Conservation (phyloP, 2,113 vertebrate species). For the Aythya baeri region DNA sequence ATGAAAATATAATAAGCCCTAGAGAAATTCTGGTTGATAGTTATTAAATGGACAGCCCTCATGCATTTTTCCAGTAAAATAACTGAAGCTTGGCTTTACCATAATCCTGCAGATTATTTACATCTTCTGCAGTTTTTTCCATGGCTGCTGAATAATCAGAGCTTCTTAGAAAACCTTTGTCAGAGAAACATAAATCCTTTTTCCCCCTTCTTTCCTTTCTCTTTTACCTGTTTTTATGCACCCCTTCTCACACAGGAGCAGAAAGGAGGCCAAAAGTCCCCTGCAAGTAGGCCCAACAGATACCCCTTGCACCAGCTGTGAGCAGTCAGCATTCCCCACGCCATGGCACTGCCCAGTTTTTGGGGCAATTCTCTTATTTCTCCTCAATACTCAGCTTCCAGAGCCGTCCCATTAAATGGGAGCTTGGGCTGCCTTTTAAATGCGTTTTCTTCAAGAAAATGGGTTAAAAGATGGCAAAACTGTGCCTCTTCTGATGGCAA, state of each 20-base stretch:
- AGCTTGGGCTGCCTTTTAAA: background rate
- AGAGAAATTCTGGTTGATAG: conserved; percentile 40
- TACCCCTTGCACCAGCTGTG: background rate
- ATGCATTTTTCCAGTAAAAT: background rate
- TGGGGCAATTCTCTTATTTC: background rate
- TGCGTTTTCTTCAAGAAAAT: background rate
- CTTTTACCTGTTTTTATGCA: background rate
- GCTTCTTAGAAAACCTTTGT: conserved; percentile 4
- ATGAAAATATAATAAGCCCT: conserved; percentile 45
- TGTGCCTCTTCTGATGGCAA: background rate
- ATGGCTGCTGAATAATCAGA: conserved; percentile 33
- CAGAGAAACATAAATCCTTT: background rate
- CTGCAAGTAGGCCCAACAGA: background rate
- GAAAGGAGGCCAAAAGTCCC: background rate
- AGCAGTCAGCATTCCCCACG: background rate
- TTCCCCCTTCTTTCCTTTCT: background rate
- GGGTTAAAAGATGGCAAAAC: background rate
- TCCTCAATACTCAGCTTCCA: background rate
- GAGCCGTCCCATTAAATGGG: background rate
- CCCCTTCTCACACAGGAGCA: background rate
- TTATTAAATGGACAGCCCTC: conserved; percentile 27
- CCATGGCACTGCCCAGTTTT: accelerated
- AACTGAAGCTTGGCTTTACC: conserved; percentile 53
- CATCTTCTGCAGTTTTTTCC: conserved; percentile 32
- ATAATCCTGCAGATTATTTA: conserved; percentile 58